Evolutionary conservation across 2,113 vertebrate species (phyloP).

Genomic region (Rhizomys pruinosus): DNA sequence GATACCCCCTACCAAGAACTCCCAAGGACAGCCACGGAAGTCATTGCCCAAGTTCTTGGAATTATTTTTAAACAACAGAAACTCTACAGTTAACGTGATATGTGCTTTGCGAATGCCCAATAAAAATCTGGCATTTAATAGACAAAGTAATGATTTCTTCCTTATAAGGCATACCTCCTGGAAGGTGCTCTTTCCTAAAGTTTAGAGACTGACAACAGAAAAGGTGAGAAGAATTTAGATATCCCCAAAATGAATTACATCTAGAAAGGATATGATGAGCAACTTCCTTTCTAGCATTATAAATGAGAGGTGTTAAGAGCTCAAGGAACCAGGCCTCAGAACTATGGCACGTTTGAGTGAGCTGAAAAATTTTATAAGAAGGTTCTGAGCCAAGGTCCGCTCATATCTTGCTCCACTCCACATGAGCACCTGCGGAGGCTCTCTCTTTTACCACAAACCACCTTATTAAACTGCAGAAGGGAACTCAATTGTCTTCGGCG

Average conservation of each 20-base stretch:
- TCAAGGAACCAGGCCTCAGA: background rate
- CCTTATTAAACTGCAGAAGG: background rate
- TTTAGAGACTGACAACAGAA: conserved; percentile 14
- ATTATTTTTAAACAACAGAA: conserved; percentile 27
- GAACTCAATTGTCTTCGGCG: background rate
- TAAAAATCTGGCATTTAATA: background rate
- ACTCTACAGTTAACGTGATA: background rate
- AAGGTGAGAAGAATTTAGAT: background rate
- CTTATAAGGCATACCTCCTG: background rate
- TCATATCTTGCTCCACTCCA: background rate
- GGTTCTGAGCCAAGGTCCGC: background rate
- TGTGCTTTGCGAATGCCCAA: background rate
- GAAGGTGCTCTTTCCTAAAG: conserved; percentile 19
- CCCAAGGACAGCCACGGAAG: background rate
- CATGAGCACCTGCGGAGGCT: background rate
- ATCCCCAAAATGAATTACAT: background rate
- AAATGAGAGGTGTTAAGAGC: background rate
- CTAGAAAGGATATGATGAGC: background rate
- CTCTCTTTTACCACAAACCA: background rate
- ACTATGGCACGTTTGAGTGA: background rate
- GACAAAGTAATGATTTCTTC: conserved; percentile 4
- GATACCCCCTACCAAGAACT: background rate
- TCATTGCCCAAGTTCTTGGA: background rate
- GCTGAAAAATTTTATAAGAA: background rate
- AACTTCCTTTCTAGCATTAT: background rate